phyloP scores from a whole-genome alignment of 2,888 invertebrate genomes.

The Plemyria rubiginata region DNA sequence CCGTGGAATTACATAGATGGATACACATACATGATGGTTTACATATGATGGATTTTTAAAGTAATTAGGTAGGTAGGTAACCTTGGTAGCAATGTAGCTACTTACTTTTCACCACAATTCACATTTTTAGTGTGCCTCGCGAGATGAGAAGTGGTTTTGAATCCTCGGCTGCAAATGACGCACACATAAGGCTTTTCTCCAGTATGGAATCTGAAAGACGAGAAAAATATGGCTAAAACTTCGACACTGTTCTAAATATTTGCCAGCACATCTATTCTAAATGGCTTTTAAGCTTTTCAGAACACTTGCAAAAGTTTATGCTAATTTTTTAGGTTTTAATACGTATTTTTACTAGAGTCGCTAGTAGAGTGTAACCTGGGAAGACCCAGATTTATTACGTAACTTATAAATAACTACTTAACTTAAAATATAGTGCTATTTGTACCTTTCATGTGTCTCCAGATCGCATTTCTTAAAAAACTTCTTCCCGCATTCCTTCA shows the following conservation, averaged over 20 bases:
- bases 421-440: neutral
- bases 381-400: too few species aligned
- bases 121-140: constrained; percentile 54
- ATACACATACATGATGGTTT: too few species aligned
- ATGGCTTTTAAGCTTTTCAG: too few species aligned
- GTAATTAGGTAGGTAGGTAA: too few species aligned
- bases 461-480: constrained; percentile 73
- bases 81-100: constrained; percentile 2
- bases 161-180: constrained; percentile 57
- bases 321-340: too few species aligned
- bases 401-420: too few species aligned
- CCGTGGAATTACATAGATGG: too few species aligned
- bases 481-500: constrained; percentile 58
- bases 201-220: constrained; percentile 61
- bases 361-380: too few species aligned
- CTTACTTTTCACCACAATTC: constrained; percentile 54
- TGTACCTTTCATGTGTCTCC: constrained; percentile 64
- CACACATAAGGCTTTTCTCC: constrained; percentile 69
- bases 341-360: too few species aligned
- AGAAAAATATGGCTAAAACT: neutral
- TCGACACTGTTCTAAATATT: neutral
- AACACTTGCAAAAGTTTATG: too few species aligned
- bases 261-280: neutral
- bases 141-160: constrained; percentile 65
- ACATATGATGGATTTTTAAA: neutral